These are phyloP conservation scores for Amphilophus citrinellus DNA, from an alignment of 2,113 vertebrate genomes.

Conservation along the genomic window DNA sequence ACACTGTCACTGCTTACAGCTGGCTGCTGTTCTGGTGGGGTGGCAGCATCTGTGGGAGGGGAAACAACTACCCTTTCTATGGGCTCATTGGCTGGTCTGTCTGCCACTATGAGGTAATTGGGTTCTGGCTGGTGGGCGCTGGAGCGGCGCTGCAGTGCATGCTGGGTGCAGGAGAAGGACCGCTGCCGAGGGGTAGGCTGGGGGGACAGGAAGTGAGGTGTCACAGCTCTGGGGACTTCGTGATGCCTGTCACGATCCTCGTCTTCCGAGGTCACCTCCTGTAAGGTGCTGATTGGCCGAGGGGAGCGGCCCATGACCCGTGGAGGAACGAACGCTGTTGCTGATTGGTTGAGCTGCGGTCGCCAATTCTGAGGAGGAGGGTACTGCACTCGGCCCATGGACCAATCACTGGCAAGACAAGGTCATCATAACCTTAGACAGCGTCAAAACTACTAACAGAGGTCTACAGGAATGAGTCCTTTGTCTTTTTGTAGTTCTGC, in stretches of 20 bases:
- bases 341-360: conserved; percentile 78
- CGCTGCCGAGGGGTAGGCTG: conserved; percentile 81
- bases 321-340: conserved; percentile 82
- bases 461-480: accelerated
- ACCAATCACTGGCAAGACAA: conserved; percentile 78
- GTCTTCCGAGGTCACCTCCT: conserved; percentile 84
- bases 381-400: conserved; percentile 70
- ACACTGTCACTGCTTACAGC: neutral
- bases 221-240: conserved; percentile 69
- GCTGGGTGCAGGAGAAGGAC: conserved; percentile 85
- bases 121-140: conserved; percentile 74
- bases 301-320: conserved; percentile 80
- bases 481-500: neutral
- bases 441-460: neutral
- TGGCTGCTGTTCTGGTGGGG: conserved; percentile 55
- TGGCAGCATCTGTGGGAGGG: conserved; percentile 41
- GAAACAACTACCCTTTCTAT: conserved; percentile 70
- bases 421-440: neutral
- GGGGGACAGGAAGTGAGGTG: conserved; percentile 81
- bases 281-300: conserved; percentile 82
- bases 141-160: conserved; percentile 80
- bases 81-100: conserved; percentile 70
- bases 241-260: conserved; percentile 78
- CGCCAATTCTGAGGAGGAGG: conserved; percentile 80
- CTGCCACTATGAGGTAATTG: conserved; percentile 63